Conservation (phyloP, 2,797 vertebrate genomes). For the Sebastes dallii region DNA sequence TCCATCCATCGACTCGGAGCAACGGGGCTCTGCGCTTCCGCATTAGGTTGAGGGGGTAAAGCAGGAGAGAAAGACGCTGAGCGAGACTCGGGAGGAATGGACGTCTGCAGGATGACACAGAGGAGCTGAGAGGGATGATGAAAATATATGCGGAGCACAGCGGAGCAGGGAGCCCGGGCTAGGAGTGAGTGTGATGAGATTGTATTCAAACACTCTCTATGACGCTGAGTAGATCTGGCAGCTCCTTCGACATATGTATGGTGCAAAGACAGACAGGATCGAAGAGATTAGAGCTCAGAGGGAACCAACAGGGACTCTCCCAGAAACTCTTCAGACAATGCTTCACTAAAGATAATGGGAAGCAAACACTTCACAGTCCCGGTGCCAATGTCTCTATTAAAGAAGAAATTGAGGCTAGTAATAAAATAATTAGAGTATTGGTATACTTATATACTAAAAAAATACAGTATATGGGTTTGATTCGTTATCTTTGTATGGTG, state of each 20-base stretch:
- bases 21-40: constrained; percentile 4
- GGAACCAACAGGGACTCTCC: neutral
- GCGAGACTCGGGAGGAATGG: constrained; percentile 8
- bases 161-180: constrained; percentile 7
- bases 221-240: constrained; percentile 51
- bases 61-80: constrained; percentile 13
- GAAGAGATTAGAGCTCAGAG: constrained; percentile 34
- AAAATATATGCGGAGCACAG: constrained; percentile 13
- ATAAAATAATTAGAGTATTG: neutral
- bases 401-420: neutral
- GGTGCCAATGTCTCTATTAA: neutral
- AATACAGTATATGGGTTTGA: neutral
- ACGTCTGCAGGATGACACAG: constrained; percentile 17
- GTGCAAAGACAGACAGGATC: constrained; percentile 12
- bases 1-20: constrained; percentile 31
- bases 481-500: neutral
- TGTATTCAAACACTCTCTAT: constrained; percentile 50
- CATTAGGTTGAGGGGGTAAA: constrained; percentile 10
- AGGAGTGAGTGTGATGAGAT: constrained; percentile 13
- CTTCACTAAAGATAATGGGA: constrained; percentile 13
- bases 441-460: neutral
- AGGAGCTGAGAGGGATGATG: constrained; percentile 19
- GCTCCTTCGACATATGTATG: constrained; percentile 39
- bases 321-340: constrained; percentile 5
- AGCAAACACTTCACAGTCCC: constrained; percentile 11